Evolutionary conservation across 2,797 vertebrate species (phyloP), one percentile per base, ranked within the genome.

Genomic region (Choloepus didactylus): DNA sequence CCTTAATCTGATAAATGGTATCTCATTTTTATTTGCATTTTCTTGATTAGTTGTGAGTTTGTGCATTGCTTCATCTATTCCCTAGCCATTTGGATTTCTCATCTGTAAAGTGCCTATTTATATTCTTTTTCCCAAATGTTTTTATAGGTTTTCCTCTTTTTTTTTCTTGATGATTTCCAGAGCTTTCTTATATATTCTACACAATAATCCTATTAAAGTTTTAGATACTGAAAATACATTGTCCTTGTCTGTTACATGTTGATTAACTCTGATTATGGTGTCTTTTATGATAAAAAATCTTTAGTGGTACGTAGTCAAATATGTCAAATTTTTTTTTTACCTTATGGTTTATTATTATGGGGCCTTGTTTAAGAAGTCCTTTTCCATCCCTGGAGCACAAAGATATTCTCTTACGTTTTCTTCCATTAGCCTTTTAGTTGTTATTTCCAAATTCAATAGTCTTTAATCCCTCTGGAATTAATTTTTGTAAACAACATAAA

Each of bases 191-290:
- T 16, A 75, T n/a, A 49, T 60, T 87, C 51, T 87, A 16, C 7
- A 82, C 29, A 76, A 66, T 41, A 51, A 75, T 46, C 18, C 27
- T 25, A 12, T 69, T n/a, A 29, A 38, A 67, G 35, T 59, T 38
- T 82, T 82, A 75, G n/a, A 14, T 60, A 82, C 15, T 81, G 49
- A 38, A 67, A 81, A 86, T 70, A 64, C 41, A 79, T 81, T 91
- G 10, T 12, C 59, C 14, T 59, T 27, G 27, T 80, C 59, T 64
- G 29, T 46, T 27, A 46, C 27, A 31, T 25, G 14, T 72, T 29
- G 54, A 82, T 46, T 60, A 69, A 64, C 9, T 59, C 59, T 82
- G 62, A 60, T 82, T 75, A 54, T 35, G 11, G 5, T 59, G 56
- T 31, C 51, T 64, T 69, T 86, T 64, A 14, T 46, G 69, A 86